Base-by-base conservation (phyloP, 2,797 vertebrate genomes). In the Pelochelys cantorii region DNA sequence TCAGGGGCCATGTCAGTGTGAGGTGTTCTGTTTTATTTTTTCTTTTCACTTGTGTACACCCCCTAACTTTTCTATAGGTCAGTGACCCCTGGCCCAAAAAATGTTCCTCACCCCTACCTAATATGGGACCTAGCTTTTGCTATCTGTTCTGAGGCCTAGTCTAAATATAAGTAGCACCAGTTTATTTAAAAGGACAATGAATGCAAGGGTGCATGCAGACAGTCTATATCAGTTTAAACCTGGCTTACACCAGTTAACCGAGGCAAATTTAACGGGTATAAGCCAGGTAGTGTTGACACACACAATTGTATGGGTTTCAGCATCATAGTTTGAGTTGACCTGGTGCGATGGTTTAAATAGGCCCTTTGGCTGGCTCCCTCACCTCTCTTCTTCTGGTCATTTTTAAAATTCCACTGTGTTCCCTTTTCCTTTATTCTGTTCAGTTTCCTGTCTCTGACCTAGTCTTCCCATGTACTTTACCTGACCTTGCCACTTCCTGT, bases 171-270 rank as follows among this genome's bases (percentile, higher is more conserved):
- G 20, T 20, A 37, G n/a, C 65, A 37, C 20, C 34, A 37, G 68
- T 5, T 37, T 37, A 37, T 37, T n/a, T 71, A 71, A 71, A 23
- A 20, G n/a, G 65, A 34, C n/a, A 8, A 27, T 60, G 1, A 12
- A 11, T 3, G 3, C 12, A 48, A 1, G 71, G 54, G 15, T 0
- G 27, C 1, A 0, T 1, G 29, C 48, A 48, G 23, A 3, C 34
- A 1, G 42, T 48, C 79, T 7, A 84, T 27, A 2, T 8, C 27
- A 0, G 31, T 42, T 22, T 5, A 8, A 53, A 31, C 0, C 5
- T 52, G 20, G 4, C 83, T 31, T 37, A 0, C 8, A 20, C 7
- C 59, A 29, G 29, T 11, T 27, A 5, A 68, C 1, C 0, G 2
- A 5, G 48, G 0, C 15, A 56, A 1, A n/a, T 37, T 57, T 4